Evolutionary conservation across 1,140 invertebrate species (phyloP).

Genomic region (Musca vetustissima): DNA sequence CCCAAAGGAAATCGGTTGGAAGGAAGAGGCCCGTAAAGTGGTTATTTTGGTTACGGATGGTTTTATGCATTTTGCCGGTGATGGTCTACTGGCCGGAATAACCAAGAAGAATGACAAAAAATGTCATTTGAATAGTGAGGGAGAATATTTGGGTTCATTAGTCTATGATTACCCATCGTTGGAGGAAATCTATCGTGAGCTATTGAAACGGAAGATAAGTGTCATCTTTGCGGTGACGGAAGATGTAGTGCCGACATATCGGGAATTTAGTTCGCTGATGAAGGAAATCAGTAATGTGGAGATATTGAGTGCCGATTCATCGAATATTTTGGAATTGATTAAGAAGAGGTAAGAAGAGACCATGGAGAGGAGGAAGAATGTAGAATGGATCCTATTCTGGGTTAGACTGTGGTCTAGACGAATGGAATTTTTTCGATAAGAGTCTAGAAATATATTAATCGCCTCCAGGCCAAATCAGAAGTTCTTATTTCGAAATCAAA

Average conservation of each 20-base stretch:
- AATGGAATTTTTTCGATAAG: too few species aligned
- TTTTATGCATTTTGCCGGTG: conserved; percentile 65
- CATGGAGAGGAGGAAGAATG: neutral
- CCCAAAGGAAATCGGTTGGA: conserved; percentile 67
- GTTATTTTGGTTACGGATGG: conserved; percentile 67
- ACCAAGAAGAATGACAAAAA: conserved; percentile 58
- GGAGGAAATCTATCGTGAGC: conserved; percentile 61
- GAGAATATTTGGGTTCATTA: conserved; percentile 60
- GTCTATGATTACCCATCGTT: conserved; percentile 66
- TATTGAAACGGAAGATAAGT: conserved; percentile 63
- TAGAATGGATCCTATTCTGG: too few species aligned
- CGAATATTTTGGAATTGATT: conserved; percentile 64
- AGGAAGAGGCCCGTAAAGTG: conserved; percentile 61
- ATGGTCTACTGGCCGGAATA: conserved; percentile 61
- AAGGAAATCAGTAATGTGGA: conserved; percentile 63
- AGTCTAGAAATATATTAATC: too few species aligned
- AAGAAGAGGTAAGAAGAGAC: conserved; percentile 55
- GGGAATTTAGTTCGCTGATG: conserved; percentile 58
- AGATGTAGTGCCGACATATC: conserved; percentile 59
- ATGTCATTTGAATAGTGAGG: conserved; percentile 61
- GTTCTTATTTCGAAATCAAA: too few species aligned
- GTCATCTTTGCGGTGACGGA: conserved; percentile 65
- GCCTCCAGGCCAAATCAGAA: too few species aligned
- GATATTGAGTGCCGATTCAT: conserved; percentile 61
- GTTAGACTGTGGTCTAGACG: too few species aligned